Percentiles rank a stretch among this genome's conserved stretches.
phyloP scores from a whole-genome alignment of 2,888 invertebrate species.

The Terebella lapidaria region DNA sequence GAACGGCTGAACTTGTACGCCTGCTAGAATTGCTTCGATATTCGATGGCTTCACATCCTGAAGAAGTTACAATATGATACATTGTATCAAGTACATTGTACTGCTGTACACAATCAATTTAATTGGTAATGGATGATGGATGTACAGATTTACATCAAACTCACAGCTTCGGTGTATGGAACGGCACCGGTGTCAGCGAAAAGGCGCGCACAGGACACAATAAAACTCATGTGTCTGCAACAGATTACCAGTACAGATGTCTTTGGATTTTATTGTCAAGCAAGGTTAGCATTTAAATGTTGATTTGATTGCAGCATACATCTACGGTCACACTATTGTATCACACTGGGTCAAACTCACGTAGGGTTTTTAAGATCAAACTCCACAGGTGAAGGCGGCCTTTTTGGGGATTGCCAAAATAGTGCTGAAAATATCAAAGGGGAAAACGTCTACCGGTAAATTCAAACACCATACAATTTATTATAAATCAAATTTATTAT shows the following conservation, averaged over 20 bases:
- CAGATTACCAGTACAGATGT: too few relatives aligned
- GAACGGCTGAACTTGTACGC: constrained; percentile 33
- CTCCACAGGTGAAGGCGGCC: constrained; percentile 47
- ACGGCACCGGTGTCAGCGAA: background rate
- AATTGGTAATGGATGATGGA: too few relatives aligned
- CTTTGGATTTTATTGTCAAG: too few relatives aligned
- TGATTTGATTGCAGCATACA: too few relatives aligned
- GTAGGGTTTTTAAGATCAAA: constrained; percentile 40
- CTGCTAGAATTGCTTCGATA: background rate
- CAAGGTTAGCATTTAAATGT: too few relatives aligned
- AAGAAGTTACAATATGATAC: too few relatives aligned
- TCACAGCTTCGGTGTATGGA: background rate
- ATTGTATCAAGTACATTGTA: too few relatives aligned
- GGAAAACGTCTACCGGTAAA: background rate
- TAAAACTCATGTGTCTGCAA: background rate
- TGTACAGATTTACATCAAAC: too few relatives aligned
- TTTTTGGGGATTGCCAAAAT: constrained; percentile 53
- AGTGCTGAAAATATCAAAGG: constrained; percentile 30
- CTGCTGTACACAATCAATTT: too few relatives aligned
- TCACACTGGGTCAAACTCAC: too few relatives aligned
- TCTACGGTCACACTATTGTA: too few relatives aligned
- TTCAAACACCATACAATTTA: background rate
- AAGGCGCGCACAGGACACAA: background rate
- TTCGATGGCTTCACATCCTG: background rate
- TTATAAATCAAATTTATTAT: background rate